Evolutionary conservation across 2,113 vertebrate species (phyloP), one percentile per base, ranked within the genome.

Genomic region (Oncorhynchus kisutch): DNA sequence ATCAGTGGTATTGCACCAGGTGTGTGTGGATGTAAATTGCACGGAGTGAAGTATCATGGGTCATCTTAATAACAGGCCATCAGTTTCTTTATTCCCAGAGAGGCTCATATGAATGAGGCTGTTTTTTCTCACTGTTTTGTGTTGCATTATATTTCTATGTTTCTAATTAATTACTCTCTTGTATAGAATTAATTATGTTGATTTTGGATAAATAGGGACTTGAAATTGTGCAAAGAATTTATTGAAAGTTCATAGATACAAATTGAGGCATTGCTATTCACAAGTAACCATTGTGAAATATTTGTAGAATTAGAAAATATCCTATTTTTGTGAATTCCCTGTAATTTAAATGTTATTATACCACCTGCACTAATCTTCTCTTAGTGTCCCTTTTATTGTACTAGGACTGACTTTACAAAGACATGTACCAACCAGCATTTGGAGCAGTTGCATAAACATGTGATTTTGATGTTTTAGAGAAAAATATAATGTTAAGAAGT

Each of bases 151-250:
- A 87, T 82, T 81, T 76, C 39, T 45, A 70, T 68, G 78, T 89
- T 34, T 34, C 31, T 84, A 51, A 11, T 51, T 14, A 88, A 89
- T 84, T 70, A 86, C 84, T 86, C 79, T 89, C 34, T 34, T 90
- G 88, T 86, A 89, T 86, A 85, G 82, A 87, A 86, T 87, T 76
- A 90, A 80, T 86, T 45, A 34, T 34, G 5, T 66, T 78, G 57
- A 77, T 83, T 81, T 80, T 82, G 82, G 75, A 90, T 85, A 79
- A 84, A 51, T 69, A 48, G 54, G 34, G 29, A 76, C 59, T 76
- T 70, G 6, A 14, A 65, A 11, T 68, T 54, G 27, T 34, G 13
- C 34, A 11, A 45, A 45, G 39, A 45, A 45, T 3, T 45, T 12
- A 12, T 45, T 45, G 39, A 45, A 45, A 45, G 9, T 45, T 45